Conservation (phyloP, 2,797 vertebrate genomes). For the Cyprinodon diabolis region DNA sequence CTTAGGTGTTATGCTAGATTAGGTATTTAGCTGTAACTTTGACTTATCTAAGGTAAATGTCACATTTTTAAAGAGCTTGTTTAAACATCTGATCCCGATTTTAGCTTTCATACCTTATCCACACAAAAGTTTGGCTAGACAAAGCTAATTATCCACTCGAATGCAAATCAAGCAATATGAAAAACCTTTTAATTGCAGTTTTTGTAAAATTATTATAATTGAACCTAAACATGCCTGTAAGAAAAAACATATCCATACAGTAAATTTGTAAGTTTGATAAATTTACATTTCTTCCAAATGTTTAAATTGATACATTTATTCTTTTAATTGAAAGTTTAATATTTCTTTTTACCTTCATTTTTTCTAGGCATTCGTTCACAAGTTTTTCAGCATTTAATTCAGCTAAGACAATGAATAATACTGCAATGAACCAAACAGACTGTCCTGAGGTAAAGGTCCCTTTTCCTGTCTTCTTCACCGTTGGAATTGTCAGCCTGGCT, state of each 20-base stretch:
- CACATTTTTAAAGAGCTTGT: background rate
- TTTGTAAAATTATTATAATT: background rate
- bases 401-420: conserved; percentile 36
- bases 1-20: too few species aligned
- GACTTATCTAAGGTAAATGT: background rate
- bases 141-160: background rate
- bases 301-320: too few species aligned
- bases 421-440: conserved; percentile 71
- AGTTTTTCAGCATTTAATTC: conserved; percentile 4
- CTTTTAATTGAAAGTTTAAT: background rate
- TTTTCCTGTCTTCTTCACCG: conserved; percentile 85
- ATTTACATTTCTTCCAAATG: too few species aligned
- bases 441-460: conserved; percentile 87
- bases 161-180: background rate
- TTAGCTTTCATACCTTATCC: background rate
- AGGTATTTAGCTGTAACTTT: background rate
- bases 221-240: background rate
- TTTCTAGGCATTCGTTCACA: background rate
- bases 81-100: background rate
- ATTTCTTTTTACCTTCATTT: background rate
- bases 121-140: background rate
- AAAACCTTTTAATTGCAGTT: background rate
- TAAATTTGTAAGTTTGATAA: too few species aligned
- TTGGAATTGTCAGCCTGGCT: conserved; percentile 84
- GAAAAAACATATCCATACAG: background rate